Conservation (phyloP, 1,140 invertebrate species). For the Portunus trituberculatus region DNA sequence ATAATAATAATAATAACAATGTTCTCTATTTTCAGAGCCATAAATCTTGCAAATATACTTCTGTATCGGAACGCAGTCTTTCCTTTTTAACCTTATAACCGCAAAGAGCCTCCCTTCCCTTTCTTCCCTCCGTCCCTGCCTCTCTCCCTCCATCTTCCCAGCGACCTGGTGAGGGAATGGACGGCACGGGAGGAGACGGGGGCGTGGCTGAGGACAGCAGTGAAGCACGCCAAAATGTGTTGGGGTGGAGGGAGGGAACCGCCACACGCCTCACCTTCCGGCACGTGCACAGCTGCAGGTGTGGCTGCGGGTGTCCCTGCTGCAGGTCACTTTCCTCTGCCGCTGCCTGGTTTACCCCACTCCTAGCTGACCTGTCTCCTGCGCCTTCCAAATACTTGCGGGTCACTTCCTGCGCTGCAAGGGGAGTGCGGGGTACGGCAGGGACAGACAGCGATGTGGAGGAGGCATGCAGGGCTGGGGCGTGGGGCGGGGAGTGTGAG, state of each 20-base stretch:
- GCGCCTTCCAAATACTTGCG: neutral
- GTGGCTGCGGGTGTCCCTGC: neutral
- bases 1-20: neutral
- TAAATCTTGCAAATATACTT: neutral
- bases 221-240: neutral
- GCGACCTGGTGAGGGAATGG: neutral
- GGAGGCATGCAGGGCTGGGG: neutral
- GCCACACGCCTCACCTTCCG: constrained; percentile 35
- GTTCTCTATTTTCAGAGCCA: no score
- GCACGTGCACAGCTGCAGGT: constrained; percentile 31
- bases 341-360: neutral
- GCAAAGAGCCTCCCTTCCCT: neutral
- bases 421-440: neutral
- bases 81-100: neutral
- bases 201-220: neutral
- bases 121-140: neutral
- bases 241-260: neutral
- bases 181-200: neutral
- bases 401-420: neutral
- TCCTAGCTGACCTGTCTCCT: neutral
- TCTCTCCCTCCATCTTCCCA: neutral
- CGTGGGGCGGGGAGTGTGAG: neutral
- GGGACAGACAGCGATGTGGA: neutral
- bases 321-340: neutral
- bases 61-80: neutral